Percentiles rank a stretch among this genome's conserved stretches.
phyloP scores from a whole-genome alignment of 2,113 vertebrate species.

The Reinhardtius hippoglossoides region DNA sequence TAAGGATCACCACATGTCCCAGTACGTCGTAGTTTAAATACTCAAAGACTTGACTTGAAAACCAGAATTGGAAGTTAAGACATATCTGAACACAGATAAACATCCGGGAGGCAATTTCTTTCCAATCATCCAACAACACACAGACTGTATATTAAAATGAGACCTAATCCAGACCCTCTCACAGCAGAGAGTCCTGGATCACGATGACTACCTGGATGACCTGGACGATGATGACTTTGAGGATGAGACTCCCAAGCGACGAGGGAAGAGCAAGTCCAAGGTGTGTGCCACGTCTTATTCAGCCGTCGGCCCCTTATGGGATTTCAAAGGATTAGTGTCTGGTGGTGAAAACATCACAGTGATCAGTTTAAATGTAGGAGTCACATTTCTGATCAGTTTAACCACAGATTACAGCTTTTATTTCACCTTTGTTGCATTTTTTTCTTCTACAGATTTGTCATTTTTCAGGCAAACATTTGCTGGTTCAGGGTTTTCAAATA shows the following conservation, averaged over 20 bases:
- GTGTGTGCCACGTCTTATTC: slow-evolving; percentile 66
- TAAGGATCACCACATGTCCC: too few relatives aligned
- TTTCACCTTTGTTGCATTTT: neutral
- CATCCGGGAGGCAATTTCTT: too few relatives aligned
- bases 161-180: slow-evolving; percentile 12
- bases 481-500: neutral
- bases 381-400: too few relatives aligned
- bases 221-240: slow-evolving; percentile 97
- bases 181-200: slow-evolving; percentile 92
- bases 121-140: neutral
- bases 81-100: neutral
- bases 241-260: slow-evolving; percentile 93
- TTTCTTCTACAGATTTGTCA: neutral
- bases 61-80: too few relatives aligned
- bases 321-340: neutral
- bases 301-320: neutral
- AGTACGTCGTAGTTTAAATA: too few relatives aligned
- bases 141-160: neutral
- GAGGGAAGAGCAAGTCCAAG: slow-evolving; percentile 96
- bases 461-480: neutral
- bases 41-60: too few relatives aligned
- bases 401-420: too few relatives aligned
- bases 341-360: too few relatives aligned
- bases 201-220: slow-evolving; percentile 95
- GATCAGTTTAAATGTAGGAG: too few relatives aligned